Evolutionary conservation across 2,888 invertebrate genomes (phyloP), one percentile per base, ranked within the genome.

Genomic region (Thecocarcelia acutangulata): DNA sequence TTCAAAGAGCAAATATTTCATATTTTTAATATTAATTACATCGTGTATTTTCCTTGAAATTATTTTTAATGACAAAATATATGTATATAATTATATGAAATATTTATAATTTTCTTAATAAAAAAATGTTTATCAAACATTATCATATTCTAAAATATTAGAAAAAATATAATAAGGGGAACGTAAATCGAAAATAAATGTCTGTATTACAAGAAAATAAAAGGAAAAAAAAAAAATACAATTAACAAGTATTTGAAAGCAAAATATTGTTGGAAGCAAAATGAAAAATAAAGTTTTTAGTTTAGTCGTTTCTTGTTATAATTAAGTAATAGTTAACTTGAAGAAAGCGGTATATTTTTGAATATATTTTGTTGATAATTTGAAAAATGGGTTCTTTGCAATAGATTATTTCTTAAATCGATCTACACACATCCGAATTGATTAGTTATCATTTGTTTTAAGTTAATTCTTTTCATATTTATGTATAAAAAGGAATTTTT

Each of bases 41-140:
- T 82, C 82, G 78, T 82, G 78, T 82, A 78, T 82, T 82, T 81
- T 77, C 68, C 63, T 77, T 78, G 74, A 70, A 82, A 66, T 78
- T 70, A 74, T 73, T 52, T 64, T 80, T 72, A 82, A 75, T 75
- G 78, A 78, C 78, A 82, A 82, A 82, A 78, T 78, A 69, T 52
- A 52, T 77, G 58, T 74, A 69, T 81, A 75, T 76, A 69, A 61
- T 46, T 77, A 69, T 82, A 69, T 78, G 82, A 82, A 82, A 78
- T 82, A 82, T 82, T 78, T 74, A 82, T 82, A 82, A 82, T 75
- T 78, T 78, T 82, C 74, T 82, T 78, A 82, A 78, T 77, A 81
- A 78, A 82, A 64, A 82, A 78, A 82, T 58, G 64, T 78, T 74
- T 74, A 77, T 77, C 58, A 77, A 77, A 77, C 74, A 82, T n/a